Conservation (phyloP, 2,113 vertebrate genomes). For the Australoheros scitulus region DNA sequence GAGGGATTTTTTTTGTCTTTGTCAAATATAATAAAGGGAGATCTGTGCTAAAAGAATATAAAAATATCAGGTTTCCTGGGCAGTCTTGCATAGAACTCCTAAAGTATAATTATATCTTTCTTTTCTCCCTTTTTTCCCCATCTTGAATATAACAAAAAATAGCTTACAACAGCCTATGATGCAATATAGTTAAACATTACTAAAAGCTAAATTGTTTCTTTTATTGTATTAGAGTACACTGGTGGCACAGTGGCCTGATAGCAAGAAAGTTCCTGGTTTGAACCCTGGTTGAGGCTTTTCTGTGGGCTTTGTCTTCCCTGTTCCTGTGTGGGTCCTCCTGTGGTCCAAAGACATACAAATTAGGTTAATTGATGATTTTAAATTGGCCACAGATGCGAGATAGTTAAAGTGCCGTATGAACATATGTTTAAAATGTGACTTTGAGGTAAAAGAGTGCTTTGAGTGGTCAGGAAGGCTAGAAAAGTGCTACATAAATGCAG, state of each 20-base stretch:
- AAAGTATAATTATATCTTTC: neutral
- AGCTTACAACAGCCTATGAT: neutral
- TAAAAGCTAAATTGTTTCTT: neutral
- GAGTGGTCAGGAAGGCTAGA: neutral
- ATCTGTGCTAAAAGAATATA: neutral
- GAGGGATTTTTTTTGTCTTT: neutral
- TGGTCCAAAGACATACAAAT: neutral
- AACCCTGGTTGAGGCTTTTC: too few species aligned
- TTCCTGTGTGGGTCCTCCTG: too few species aligned
- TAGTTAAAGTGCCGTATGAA: neutral
- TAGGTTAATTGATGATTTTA: neutral
- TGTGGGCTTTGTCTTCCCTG: too few species aligned
- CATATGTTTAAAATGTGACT: too few species aligned
- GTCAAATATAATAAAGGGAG: neutral
- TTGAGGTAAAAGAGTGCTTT: too few species aligned
- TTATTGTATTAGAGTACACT: neutral
- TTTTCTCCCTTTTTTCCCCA: too few species aligned
- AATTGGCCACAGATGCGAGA: neutral
- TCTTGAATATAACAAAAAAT: neutral
- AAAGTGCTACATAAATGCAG: neutral
- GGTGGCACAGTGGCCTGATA: neutral
- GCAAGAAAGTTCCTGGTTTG: too few species aligned
- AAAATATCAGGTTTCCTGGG: neutral
- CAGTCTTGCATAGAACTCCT: neutral
- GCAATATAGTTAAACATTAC: neutral